These are phyloP conservation scores for Muraenolepis orangiensis DNA, from an alignment of 2,797 vertebrate species.

Conservation along the genomic window DNA sequence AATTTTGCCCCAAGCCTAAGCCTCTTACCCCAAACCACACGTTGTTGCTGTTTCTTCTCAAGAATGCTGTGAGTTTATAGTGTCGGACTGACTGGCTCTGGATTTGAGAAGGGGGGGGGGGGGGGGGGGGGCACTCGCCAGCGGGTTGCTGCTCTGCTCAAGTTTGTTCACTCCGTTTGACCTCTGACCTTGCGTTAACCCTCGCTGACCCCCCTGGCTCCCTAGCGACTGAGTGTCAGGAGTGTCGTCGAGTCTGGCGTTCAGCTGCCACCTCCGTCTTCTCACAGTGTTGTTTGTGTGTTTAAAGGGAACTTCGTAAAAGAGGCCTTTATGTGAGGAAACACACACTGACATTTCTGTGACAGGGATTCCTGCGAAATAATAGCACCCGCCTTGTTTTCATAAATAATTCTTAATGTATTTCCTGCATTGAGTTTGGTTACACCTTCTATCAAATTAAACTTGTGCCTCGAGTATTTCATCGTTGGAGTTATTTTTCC, in stretches of 20 bases:
- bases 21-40: slow-evolving; percentile 43
- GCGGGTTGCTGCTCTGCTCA: background rate
- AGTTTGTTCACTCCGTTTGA: slow-evolving; percentile 29
- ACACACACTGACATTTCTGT: background rate
- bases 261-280: slow-evolving; percentile 15
- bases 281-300: slow-evolving; percentile 22
- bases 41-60: slow-evolving; percentile 46
- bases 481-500: background rate
- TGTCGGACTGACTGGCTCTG: slow-evolving; percentile 35
- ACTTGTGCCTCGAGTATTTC: background rate
- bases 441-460: background rate
- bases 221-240: slow-evolving; percentile 41
- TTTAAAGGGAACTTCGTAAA: slow-evolving; percentile 31
- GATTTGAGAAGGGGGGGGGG: slow-evolving; percentile 4
- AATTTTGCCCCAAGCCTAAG: slow-evolving; percentile 32
- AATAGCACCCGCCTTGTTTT: background rate
- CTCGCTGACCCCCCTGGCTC: slow-evolving; percentile 25
- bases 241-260: slow-evolving; percentile 29
- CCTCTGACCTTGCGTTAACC: slow-evolving; percentile 41
- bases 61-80: slow-evolving; percentile 23
- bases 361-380: too few species aligned
- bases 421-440: background rate
- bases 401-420: background rate
- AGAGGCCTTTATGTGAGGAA: slow-evolving; percentile 27
- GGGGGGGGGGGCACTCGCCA: too few species aligned